Conservation (phyloP, 2,113 vertebrate genomes). For the Microcebus tavaratra region DNA sequence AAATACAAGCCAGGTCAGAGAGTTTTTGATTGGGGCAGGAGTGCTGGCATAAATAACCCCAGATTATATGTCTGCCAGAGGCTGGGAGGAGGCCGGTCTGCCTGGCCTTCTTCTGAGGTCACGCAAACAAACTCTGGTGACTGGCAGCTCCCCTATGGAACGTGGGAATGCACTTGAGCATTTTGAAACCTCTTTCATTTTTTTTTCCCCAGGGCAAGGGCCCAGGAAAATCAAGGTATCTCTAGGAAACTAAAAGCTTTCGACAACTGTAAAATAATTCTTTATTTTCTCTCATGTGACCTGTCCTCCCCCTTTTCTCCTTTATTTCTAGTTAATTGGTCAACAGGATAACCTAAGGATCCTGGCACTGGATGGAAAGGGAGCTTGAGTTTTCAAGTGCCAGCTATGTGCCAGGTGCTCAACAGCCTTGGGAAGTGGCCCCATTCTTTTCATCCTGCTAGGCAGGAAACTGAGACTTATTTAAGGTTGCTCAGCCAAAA, state of each 20-base stretch:
- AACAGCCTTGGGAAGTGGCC: not conserved
- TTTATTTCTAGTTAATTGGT: conserved; percentile 26
- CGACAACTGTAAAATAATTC: conserved; percentile 41
- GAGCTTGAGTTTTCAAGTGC: not conserved
- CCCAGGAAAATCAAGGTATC: conserved; percentile 46
- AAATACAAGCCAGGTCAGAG: conserved; percentile 65
- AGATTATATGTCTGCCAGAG: conserved; percentile 65
- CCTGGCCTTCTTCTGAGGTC: conserved; percentile 46
- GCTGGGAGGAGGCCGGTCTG: conserved; percentile 24
- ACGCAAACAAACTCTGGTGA: conserved; percentile 35
- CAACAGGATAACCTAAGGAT: not conserved
- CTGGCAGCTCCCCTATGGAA: not conserved
- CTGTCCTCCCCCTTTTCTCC: not conserved
- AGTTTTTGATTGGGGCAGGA: conserved; percentile 56
- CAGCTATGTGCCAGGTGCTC: not conserved
- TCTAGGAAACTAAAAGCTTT: conserved; percentile 42
- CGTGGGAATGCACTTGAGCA: not conserved
- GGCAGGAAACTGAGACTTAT: not conserved
- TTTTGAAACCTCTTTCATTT: conserved; percentile 49
- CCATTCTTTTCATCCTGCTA: not conserved
- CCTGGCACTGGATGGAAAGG: not conserved
- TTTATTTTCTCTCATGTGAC: not conserved
- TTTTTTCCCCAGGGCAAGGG: not conserved
- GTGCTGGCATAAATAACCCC: conserved; percentile 53
- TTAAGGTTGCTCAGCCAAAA: not conserved